Evolutionary conservation across 2,113 vertebrate species (phyloP).

Genomic region (Seriola quinqueradiata): DNA sequence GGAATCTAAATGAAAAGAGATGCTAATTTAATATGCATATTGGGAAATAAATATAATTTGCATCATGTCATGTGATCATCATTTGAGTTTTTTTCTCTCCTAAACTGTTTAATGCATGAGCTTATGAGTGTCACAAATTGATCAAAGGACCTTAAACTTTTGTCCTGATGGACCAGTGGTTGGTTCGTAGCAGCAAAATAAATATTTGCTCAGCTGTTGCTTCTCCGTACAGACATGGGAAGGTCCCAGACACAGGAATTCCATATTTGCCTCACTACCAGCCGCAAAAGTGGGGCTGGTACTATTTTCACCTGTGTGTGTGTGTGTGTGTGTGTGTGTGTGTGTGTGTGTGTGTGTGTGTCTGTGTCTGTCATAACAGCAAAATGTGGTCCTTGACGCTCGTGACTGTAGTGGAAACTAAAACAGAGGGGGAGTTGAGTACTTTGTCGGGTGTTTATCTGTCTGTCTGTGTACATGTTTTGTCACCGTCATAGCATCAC

Average conservation of each 20-base stretch:
- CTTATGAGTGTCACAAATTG: neutral
- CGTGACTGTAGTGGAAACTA: no score
- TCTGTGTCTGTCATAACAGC: no score
- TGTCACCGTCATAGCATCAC: no score
- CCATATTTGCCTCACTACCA: neutral
- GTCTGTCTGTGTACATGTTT: no score
- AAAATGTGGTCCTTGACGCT: no score
- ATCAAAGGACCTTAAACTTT: neutral
- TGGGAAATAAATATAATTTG: constrained; percentile 72
- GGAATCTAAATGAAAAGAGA: constrained; percentile 37
- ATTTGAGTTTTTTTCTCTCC: neutral
- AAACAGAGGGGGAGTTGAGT: no score
- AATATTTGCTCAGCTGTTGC: neutral
- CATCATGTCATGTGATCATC: constrained; percentile 27
- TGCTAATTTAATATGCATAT: constrained; percentile 72
- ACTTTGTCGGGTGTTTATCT: no score
- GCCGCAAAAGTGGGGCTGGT: no score
- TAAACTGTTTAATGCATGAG: neutral
- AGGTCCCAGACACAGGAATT: no score
- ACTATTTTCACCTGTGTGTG: no score
- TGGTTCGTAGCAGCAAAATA: neutral
- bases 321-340: no score
- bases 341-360: no score
- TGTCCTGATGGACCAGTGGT: neutral
- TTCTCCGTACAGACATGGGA: neutral